Evolutionary conservation across 2,113 vertebrate genomes (phyloP).

Genomic region (Quiscalus mexicanus): DNA sequence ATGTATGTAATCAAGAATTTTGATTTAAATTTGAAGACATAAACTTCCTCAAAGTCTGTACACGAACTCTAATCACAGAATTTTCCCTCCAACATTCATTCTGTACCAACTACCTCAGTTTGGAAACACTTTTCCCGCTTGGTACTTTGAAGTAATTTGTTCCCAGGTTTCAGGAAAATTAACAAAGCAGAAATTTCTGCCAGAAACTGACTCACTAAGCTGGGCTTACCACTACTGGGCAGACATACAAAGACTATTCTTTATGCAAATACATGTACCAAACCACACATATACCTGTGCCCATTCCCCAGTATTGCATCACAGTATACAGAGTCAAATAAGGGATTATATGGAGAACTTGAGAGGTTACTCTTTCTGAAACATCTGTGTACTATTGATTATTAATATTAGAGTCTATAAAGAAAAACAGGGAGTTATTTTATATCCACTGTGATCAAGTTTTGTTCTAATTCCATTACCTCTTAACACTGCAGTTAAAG

Average conservation of each 20-base stretch:
- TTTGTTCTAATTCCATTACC: neutral
- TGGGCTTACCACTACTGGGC: neutral
- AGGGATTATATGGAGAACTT: neutral
- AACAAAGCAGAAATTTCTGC: conserved; percentile 7
- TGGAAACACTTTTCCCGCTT: neutral
- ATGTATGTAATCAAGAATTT: neutral
- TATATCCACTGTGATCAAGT: neutral
- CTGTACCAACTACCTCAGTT: neutral
- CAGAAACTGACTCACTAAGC: conserved; percentile 14
- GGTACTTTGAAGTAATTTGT: neutral
- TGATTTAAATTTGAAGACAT: neutral
- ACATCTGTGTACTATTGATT: neutral
- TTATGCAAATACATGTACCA: neutral
- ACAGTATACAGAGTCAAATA: neutral
- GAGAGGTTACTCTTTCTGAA: neutral
- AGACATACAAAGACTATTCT: neutral
- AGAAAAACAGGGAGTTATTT: neutral
- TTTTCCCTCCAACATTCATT: neutral
- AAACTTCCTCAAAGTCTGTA: neutral
- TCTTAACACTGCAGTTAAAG: neutral
- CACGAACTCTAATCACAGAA: neutral
- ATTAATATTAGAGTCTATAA: neutral
- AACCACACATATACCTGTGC: neutral
- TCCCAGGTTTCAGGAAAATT: neutral
- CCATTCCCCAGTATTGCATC: neutral